These are phyloP conservation scores for Cistogaster globosa DNA, from an alignment of 2,888 invertebrate species.

Conservation along the genomic window DNA sequence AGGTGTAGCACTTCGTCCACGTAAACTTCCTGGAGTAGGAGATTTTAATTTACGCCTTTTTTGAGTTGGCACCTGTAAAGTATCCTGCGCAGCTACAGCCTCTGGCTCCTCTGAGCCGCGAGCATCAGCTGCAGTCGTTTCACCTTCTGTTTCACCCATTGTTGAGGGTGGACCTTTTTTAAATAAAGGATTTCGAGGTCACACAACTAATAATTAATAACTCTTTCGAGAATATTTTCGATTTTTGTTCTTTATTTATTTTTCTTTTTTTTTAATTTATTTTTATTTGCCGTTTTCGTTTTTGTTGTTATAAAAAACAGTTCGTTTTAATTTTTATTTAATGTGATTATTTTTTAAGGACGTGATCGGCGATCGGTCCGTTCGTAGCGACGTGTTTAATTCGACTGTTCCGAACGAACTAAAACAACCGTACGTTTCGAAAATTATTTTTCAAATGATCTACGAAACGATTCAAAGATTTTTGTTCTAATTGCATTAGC, in stretches of 20 bases:
- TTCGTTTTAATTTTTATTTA: constrained; percentile 76
- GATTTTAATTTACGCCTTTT: constrained; percentile 82
- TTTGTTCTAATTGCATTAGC: constrained; percentile 71
- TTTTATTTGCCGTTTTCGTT: constrained; percentile 73
- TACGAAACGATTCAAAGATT: constrained; percentile 72
- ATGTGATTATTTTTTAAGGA: constrained; percentile 63
- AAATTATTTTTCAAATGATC: constrained; percentile 82
- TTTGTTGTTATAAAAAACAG: constrained; percentile 73
- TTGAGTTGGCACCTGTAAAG: constrained; percentile 80
- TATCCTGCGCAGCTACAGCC: constrained; percentile 79
- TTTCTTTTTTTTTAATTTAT: constrained; percentile 26
- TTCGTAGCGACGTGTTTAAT: constrained; percentile 64
- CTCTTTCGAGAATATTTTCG: constrained; percentile 38
- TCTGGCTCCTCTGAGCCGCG: constrained; percentile 80
- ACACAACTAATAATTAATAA: constrained; percentile 49
- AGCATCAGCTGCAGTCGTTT: constrained; percentile 77
- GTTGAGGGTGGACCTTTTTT: constrained; percentile 62
- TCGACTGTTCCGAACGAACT: constrained; percentile 71
- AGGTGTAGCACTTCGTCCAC: constrained; percentile 82
- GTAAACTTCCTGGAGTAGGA: constrained; percentile 81
- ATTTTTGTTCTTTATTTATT: constrained; percentile 73
- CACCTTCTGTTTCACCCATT: constrained; percentile 82
- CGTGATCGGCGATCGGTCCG: constrained; percentile 70
- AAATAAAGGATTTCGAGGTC: constrained; percentile 67
- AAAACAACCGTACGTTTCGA: constrained; percentile 82